These are phyloP conservation scores for Dasysyrphus albostriatus DNA, from an alignment of 2,888 invertebrate genomes.

Conservation along the genomic window DNA sequence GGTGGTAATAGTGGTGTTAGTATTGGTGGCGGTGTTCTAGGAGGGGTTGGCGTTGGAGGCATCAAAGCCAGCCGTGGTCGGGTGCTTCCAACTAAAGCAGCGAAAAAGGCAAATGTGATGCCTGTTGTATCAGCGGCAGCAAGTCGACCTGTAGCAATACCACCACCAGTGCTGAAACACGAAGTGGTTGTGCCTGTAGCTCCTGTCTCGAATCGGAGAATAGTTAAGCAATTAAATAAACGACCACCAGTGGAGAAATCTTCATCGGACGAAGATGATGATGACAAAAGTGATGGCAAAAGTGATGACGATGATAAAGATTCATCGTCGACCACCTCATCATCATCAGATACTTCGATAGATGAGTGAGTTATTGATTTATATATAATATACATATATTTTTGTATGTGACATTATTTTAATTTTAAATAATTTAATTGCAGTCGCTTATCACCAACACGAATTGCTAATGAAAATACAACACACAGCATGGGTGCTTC, in stretches of 20 bases:
- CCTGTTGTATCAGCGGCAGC: conserved; percentile 49
- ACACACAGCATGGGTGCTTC: conserved; percentile 57
- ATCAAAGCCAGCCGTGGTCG: conserved; percentile 16
- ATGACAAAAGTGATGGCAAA: conserved; percentile 60
- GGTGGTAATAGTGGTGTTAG: conserved; percentile 72
- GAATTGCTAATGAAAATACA: conserved; percentile 56
- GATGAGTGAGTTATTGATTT: conserved; percentile 56
- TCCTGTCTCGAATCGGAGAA: conserved; percentile 72
- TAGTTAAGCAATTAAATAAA: conserved; percentile 79
- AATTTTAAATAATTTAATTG: not conserved
- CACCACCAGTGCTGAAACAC: conserved; percentile 43
- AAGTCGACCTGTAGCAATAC: conserved; percentile 50
- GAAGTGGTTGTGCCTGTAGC: conserved; percentile 60
- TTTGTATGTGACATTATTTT: not conserved
- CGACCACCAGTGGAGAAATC: conserved; percentile 72
- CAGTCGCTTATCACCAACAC: conserved; percentile 74
- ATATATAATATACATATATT: too few species aligned
- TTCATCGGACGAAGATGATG: conserved; percentile 61
- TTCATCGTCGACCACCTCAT: conserved; percentile 77
- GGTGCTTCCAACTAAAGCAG: conserved; percentile 55
- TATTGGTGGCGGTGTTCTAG: conserved; percentile 79
- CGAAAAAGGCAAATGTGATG: conserved; percentile 56
- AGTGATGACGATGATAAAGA: conserved; percentile 76
- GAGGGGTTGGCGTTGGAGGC: conserved; percentile 81
- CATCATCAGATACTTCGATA: conserved; percentile 76